A percentile compares a stretch with the other conserved stretches of the same genome.
These are phyloP conservation scores for Mormyrus iriodes DNA, from an alignment of 2,113 vertebrate genomes.

Conservation along the genomic window DNA sequence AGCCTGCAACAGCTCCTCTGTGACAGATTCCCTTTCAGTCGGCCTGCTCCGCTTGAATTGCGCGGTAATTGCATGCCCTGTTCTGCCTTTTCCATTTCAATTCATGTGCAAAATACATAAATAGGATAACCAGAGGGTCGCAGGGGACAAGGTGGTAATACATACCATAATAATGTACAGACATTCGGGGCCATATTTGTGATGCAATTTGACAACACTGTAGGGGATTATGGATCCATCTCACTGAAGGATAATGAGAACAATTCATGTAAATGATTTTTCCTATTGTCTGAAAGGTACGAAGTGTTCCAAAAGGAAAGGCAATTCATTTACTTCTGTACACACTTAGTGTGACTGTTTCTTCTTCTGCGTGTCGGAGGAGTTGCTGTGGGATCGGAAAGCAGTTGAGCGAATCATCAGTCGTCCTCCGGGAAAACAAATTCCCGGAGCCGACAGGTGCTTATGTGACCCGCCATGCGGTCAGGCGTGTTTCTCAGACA, in stretches of 20 bases:
- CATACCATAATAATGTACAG: conserved; percentile 61
- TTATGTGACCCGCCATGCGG: not conserved
- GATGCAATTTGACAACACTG: conserved; percentile 58
- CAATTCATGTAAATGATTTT: conserved; percentile 57
- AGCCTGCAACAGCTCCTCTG: conserved; percentile 39
- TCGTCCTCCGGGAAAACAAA: conserved; percentile 49
- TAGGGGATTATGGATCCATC: conserved; percentile 57
- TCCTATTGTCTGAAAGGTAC: conserved; percentile 59
- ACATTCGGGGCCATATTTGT: conserved; percentile 54
- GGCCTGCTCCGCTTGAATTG: conserved; percentile 46
- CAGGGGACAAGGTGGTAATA: conserved; percentile 32
- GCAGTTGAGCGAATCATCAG: conserved; percentile 64
- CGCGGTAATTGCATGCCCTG: conserved; percentile 52
- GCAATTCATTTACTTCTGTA: conserved; percentile 44
- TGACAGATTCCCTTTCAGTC: conserved; percentile 36
- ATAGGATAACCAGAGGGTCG: conserved; percentile 56
- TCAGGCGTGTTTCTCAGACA: not conserved
- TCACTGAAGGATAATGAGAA: conserved; percentile 58
- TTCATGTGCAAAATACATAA: conserved; percentile 64
- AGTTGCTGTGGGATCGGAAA: conserved; percentile 54
- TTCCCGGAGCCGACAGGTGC: not conserved
- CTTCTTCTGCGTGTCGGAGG: not conserved
- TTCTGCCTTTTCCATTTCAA: conserved; percentile 51
- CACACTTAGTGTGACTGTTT: conserved; percentile 49
- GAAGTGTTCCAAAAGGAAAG: conserved; percentile 45